These are phyloP conservation scores for Camelus bactrianus DNA, from an alignment of 2,113 vertebrate species.

Conservation along the genomic window DNA sequence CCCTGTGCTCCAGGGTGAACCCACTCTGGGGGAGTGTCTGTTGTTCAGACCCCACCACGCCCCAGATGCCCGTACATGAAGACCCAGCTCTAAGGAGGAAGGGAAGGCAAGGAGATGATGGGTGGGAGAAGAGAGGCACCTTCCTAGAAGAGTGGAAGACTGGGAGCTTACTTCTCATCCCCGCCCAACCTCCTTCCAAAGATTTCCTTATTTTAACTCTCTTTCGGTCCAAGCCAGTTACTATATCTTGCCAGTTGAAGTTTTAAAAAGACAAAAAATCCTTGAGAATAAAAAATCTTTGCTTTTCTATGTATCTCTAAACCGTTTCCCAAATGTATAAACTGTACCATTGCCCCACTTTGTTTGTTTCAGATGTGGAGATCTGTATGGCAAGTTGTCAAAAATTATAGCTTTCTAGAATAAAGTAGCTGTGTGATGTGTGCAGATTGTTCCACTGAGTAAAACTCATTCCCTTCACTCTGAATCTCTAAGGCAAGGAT, in stretches of 20 bases:
- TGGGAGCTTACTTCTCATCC: background rate
- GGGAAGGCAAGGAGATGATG: background rate
- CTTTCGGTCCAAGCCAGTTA: slow-evolving; percentile 28
- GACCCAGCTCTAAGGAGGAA: background rate
- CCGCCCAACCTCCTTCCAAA: background rate
- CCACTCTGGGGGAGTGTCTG: background rate
- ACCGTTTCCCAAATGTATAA: background rate
- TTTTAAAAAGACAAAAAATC: slow-evolving; percentile 30
- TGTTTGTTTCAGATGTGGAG: background rate
- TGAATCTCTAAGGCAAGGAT: background rate
- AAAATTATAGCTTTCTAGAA: background rate
- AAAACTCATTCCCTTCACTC: background rate
- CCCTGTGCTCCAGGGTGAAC: background rate
- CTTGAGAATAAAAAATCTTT: background rate
- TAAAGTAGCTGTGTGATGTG: background rate
- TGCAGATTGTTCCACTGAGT: background rate
- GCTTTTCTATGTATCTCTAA: slow-evolving; percentile 16
- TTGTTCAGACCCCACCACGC: background rate
- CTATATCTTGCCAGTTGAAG: background rate
- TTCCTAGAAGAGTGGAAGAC: background rate
- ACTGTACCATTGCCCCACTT: background rate
- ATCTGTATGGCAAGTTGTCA: background rate
- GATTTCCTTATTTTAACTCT: background rate
- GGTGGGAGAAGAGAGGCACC: background rate
- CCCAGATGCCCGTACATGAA: background rate